Conservation (phyloP, 2,113 vertebrate genomes). For the Thymallus thymallus region DNA sequence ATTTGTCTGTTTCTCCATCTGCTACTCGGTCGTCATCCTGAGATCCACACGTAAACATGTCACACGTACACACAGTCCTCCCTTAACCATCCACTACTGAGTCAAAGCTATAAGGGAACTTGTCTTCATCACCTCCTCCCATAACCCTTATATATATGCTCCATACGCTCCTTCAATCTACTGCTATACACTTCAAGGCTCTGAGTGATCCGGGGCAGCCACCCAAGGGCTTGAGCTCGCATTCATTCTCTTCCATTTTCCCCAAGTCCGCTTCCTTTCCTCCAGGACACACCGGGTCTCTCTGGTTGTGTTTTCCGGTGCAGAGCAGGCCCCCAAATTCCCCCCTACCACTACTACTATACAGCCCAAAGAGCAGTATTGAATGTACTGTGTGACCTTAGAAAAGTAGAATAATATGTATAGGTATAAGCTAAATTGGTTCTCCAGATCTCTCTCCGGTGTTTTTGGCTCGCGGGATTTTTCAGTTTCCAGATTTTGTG, state of each 20-base stretch:
- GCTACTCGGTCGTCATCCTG: too few relatives aligned
- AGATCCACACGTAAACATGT: too few relatives aligned
- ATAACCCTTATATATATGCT: slow-evolving; percentile 8
- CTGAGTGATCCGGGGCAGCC: slow-evolving; percentile 62
- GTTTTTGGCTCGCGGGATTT: slow-evolving; percentile 45
- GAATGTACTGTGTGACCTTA: neutral
- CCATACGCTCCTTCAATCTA: slow-evolving; percentile 27
- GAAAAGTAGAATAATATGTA: too few relatives aligned
- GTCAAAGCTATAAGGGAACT: slow-evolving; percentile 12
- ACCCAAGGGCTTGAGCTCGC: slow-evolving; percentile 62
- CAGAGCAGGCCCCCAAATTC: slow-evolving; percentile 50
- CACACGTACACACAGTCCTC: too few relatives aligned
- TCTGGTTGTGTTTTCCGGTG: too few relatives aligned
- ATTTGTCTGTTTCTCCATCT: too few relatives aligned
- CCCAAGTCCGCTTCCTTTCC: slow-evolving; percentile 28
- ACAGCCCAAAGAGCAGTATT: slow-evolving; percentile 31
- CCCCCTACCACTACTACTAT: slow-evolving; percentile 34
- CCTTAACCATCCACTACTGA: too few relatives aligned
- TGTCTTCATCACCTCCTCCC: slow-evolving; percentile 15
- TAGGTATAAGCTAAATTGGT: slow-evolving; percentile 54
- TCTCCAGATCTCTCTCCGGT: slow-evolving; percentile 37
- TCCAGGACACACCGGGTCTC: slow-evolving; percentile 47
- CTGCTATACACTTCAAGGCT: slow-evolving; percentile 42
- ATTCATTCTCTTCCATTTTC: slow-evolving; percentile 64
- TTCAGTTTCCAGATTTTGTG: slow-evolving; percentile 36